Percentiles rank a stretch among this genome's conserved stretches.
These are phyloP conservation scores for Trichopoda pennipes DNA, from an alignment of 2,888 invertebrate species.

Conservation along the genomic window DNA sequence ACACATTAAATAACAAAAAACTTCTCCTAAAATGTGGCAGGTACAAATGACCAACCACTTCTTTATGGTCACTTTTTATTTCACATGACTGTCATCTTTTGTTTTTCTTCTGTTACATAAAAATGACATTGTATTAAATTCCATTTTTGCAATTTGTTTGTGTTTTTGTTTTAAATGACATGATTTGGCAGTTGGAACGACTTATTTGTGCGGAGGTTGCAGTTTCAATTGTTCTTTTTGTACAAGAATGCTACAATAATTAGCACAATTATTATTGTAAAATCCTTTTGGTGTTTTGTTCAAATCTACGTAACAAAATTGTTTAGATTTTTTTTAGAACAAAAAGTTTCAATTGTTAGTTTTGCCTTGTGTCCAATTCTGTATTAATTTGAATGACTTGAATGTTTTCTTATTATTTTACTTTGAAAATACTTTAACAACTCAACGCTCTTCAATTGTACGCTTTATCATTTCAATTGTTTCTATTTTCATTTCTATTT, in stretches of 20 bases:
- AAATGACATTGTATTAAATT: too few relatives aligned
- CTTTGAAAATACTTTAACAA: not conserved
- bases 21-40: constrained; percentile 11
- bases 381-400: constrained; percentile 14
- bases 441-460: not conserved
- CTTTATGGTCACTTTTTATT: constrained; percentile 34
- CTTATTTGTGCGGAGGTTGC: constrained; percentile 56
- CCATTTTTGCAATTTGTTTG: constrained; percentile 40
- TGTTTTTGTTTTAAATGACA: constrained; percentile 35
- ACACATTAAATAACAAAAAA: constrained; percentile 24
- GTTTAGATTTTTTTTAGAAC: not conserved
- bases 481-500: constrained; percentile 19
- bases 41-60: constrained; percentile 39
- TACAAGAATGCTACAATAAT: constrained; percentile 35
- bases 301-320: constrained; percentile 35
- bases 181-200: constrained; percentile 65
- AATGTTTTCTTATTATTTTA: not conserved
- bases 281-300: constrained; percentile 17
- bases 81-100: constrained; percentile 25
- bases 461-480: constrained; percentile 9
- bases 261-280: constrained; percentile 37
- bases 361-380: not conserved
- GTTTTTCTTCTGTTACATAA: not conserved
- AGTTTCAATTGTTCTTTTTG: constrained; percentile 30
- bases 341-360: constrained; percentile 5